Evolutionary conservation across 2,797 vertebrate genomes (phyloP), one percentile per base, ranked within the genome.

Genomic region (Antrozous pallidus): DNA sequence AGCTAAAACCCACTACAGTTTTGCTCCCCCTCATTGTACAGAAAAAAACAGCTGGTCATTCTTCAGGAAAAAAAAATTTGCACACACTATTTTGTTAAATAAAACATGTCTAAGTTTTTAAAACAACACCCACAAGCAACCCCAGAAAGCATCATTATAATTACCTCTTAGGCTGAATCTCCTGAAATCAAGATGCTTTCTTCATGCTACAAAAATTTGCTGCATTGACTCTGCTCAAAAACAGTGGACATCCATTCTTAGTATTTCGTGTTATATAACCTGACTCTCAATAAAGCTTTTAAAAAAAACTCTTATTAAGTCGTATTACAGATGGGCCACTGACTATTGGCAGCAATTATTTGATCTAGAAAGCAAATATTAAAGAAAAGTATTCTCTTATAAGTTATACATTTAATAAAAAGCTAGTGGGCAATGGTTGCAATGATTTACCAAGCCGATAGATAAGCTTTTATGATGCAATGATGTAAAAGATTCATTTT

Each of bases 361-460:
- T 87, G 40, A 9, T 92, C 70, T 90, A 63, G 42, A 85, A 85
- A 90, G 54, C 90, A 95, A 92, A 92, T 51, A 51, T 26, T 82
- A 61, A 71, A 47, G 9, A 51, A 83, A 77, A 73, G 1, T 36
- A n/a, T 61, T 75, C 18, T 56, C 74, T 91, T 63, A 83, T 16
- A 90, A 51, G 61, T 74, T 75, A 83, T 9, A 74, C 22, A 79
- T 94, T 87, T 70, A 81, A 88, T 88, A 78, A 87, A 95, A 92
- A 8, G 17, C 45, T 49, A 45, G 36, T 36, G 12, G 9, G 36
- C 69, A 80, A 49, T 78, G 54, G 16, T 28, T 90, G 2, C 33
- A 45, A 51, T 77, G 63, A 80, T 45, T 90, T 79, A 67, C 54
- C 22, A 33, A 5, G 36, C 17, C 80, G 94, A 86, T 78, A 70